A percentile compares a stretch with the other conserved stretches of the same genome.
Evolutionary conservation across 2,888 invertebrate species (phyloP).

Genomic region (Drosophila mimetica): DNA sequence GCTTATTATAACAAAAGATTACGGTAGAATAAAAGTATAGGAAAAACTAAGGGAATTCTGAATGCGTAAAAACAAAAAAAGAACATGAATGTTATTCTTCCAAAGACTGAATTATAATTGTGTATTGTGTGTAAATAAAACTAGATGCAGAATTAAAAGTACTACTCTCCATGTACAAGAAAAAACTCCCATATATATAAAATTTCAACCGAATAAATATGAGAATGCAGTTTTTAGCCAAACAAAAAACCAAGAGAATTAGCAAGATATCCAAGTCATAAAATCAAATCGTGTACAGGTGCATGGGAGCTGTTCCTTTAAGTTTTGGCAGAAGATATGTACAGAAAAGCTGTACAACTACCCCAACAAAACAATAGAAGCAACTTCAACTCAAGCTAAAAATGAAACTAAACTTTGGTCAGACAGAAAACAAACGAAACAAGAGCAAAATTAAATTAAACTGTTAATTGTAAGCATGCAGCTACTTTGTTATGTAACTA

Average conservation of each 20-base stretch:
- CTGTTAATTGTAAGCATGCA: slow-evolving; percentile 47
- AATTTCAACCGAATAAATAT: slow-evolving; percentile 16
- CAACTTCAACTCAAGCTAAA: slow-evolving; percentile 31
- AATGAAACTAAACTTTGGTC: slow-evolving; percentile 24
- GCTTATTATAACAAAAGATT: slow-evolving; percentile 4
- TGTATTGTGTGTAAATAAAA: slow-evolving; percentile 79
- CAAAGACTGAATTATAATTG: slow-evolving; percentile 83
- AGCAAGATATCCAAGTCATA: not conserved
- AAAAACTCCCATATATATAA: slow-evolving; percentile 30
- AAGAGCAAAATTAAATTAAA: slow-evolving; percentile 32
- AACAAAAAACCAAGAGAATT: not conserved
- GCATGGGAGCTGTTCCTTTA: slow-evolving; percentile 17
- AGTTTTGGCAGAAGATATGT: slow-evolving; percentile 11
- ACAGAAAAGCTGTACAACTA: slow-evolving; percentile 25
- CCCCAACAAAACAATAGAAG: slow-evolving; percentile 34
- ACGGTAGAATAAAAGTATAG: slow-evolving; percentile 23
- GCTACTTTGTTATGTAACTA: slow-evolving; percentile 74
- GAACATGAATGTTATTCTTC: slow-evolving; percentile 82
- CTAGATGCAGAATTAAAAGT: slow-evolving; percentile 37
- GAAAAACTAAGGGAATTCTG: slow-evolving; percentile 23
- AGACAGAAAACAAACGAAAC: slow-evolving; percentile 9
- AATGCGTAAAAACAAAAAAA: slow-evolving; percentile 36
- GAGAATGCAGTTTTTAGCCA: slow-evolving; percentile 31
- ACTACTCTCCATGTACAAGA: slow-evolving; percentile 24
- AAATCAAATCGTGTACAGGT: slow-evolving; percentile 32